Conservation (phyloP, 2,888 invertebrate species). For the Sphaerolaimus hirsutus region DNA sequence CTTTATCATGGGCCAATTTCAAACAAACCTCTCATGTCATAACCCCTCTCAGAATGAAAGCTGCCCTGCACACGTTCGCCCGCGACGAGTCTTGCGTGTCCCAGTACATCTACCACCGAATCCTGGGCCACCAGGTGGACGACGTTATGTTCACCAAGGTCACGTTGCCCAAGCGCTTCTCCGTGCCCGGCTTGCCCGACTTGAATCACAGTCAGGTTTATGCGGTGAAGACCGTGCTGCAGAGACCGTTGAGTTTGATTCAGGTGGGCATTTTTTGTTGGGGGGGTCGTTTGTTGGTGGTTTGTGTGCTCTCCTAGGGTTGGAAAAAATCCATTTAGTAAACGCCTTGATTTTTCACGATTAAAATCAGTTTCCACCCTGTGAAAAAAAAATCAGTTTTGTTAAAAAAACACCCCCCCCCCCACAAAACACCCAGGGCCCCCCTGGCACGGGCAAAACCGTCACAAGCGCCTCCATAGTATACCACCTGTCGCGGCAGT, state of each 20-base stretch:
- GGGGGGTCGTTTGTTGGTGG: no score
- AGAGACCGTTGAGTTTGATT: conserved; percentile 76
- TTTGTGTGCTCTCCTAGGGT: no score
- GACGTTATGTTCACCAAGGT: conserved; percentile 30
- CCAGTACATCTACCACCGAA: conserved; percentile 82
- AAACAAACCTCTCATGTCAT: no score
- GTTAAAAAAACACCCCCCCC: no score
- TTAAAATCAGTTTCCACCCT: no score
- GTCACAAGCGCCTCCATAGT: conserved; percentile 98
- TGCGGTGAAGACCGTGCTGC: conserved; percentile 89
- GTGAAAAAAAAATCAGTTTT: no score
- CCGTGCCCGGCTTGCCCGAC: conserved; percentile 86
- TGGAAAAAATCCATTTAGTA: no score
- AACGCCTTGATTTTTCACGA: no score
- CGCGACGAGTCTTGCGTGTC: conserved; percentile 88
- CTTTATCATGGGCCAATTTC: no score
- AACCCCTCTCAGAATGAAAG: conserved; percentile 66
- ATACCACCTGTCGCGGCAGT: conserved; percentile 81
- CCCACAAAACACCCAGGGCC: conserved; percentile 33
- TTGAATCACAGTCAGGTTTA: conserved; percentile 91
- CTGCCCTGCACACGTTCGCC: conserved; percentile 74
- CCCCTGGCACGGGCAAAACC: conserved; percentile 91
- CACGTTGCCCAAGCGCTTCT: conserved; percentile 78
- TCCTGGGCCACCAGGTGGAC: conserved; percentile 46
- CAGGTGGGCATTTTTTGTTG: conserved; percentile 41